phyloP scores from a whole-genome alignment of 2,113 vertebrate species.

The Crypturellus undulatus region DNA sequence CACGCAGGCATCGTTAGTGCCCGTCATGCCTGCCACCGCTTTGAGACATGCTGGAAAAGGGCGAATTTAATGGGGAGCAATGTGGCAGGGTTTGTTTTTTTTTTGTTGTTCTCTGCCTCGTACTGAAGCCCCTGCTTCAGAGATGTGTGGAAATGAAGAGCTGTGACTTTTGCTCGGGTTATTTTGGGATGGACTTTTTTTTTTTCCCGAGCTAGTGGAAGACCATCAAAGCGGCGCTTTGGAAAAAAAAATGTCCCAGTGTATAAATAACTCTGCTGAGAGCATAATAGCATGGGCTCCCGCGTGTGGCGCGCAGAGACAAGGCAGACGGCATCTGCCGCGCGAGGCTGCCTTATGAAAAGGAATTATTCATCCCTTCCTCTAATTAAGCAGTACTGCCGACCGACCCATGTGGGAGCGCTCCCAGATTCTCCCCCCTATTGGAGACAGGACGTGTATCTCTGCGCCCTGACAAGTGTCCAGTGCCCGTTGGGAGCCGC shows the following conservation, averaged over 20 bases:
- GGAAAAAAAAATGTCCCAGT: constrained; percentile 67
- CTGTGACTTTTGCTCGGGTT: constrained; percentile 68
- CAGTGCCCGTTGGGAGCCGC: neutral
- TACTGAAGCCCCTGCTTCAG: constrained; percentile 38
- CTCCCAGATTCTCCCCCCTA: too few relatives aligned
- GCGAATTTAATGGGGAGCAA: constrained; percentile 64
- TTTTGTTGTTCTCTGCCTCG: constrained; percentile 47
- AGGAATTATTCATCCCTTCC: constrained; percentile 78
- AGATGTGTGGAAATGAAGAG: constrained; percentile 68
- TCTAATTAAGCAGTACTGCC: constrained; percentile 63
- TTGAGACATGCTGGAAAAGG: constrained; percentile 72
- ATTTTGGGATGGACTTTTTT: constrained; percentile 77
- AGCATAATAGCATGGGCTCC: constrained; percentile 64
- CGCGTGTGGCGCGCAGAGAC: constrained; percentile 30
- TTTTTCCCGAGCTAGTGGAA: constrained; percentile 70
- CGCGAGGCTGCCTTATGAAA: constrained; percentile 63
- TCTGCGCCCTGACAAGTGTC: neutral
- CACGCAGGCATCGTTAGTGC: constrained; percentile 43
- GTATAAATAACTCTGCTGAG: constrained; percentile 78
- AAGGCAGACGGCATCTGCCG: constrained; percentile 68
- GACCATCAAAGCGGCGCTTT: constrained; percentile 77
- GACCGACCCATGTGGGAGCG: neutral
- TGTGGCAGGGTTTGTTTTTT: constrained; percentile 32
- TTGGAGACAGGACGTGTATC: neutral
- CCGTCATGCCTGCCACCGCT: neutral